phyloP scores from a whole-genome alignment of 2,797 vertebrate species.

The Acridotheres tristis region DNA sequence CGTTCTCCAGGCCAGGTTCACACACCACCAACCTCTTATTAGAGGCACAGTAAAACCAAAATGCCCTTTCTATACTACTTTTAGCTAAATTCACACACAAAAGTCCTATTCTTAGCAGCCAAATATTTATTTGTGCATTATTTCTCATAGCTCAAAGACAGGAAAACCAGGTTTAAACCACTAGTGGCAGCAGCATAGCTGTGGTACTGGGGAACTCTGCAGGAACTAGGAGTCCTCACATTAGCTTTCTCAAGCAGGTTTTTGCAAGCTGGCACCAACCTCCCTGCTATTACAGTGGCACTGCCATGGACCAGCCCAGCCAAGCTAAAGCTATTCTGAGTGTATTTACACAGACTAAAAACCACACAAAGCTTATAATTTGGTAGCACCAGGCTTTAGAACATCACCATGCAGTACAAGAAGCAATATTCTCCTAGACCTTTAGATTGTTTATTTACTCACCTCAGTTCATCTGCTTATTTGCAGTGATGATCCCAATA shows the following conservation, averaged over 20 bases:
- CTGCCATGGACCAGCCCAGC: neutral
- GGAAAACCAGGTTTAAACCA: neutral
- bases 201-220: neutral
- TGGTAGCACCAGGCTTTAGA: neutral
- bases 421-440: neutral
- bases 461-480: neutral
- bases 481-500: rapidly evolving
- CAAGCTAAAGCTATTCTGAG: neutral
- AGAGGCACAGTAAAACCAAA: neutral
- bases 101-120: neutral
- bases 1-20: neutral
- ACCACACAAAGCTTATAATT: neutral
- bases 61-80: neutral
- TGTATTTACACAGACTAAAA: constrained; percentile 15
- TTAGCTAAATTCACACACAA: neutral
- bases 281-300: neutral
- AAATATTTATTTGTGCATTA: neutral
- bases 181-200: neutral
- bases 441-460: neutral
- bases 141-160: neutral
- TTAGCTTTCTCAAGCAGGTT: neutral
- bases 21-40: neutral
- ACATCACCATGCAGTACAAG: neutral
- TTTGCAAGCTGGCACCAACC: neutral
- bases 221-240: neutral